phyloP scores from a whole-genome alignment of 1,140 invertebrate species.

The Drusus annulatus region DNA sequence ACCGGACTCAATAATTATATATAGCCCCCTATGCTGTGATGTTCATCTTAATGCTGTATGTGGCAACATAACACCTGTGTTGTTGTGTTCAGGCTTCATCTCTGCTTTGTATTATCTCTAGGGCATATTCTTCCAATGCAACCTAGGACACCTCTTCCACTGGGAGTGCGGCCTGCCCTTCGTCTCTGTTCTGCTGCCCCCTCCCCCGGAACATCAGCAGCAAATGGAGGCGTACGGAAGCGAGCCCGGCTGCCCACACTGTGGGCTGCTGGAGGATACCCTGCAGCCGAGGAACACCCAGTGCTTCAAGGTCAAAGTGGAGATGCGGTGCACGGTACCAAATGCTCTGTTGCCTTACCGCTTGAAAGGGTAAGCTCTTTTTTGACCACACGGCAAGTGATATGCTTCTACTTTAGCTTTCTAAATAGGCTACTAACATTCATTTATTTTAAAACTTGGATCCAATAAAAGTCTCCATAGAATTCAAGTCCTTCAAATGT shows the following conservation, averaged over 20 bases:
- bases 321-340: slow-evolving; percentile 63
- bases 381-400: neutral
- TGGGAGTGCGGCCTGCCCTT: slow-evolving; percentile 77
- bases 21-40: too few relatives aligned
- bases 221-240: slow-evolving; percentile 31
- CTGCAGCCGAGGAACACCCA: slow-evolving; percentile 65
- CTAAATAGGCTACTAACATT: too few relatives aligned
- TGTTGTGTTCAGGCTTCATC: too few relatives aligned
- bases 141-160: slow-evolving; percentile 81
- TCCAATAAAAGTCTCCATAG: too few relatives aligned
- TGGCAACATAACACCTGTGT: too few relatives aligned
- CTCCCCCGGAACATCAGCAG: neutral
- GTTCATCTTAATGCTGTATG: too few relatives aligned
- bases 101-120: slow-evolving; percentile 66
- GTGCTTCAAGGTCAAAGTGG: slow-evolving; percentile 60
- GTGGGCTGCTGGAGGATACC: slow-evolving; percentile 74
- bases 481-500: too few relatives aligned
- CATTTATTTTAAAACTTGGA: too few relatives aligned
- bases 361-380: neutral
- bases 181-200: slow-evolving; percentile 41
- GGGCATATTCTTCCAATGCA: slow-evolving; percentile 83
- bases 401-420: too few relatives aligned
- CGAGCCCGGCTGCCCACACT: slow-evolving; percentile 81
- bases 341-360: slow-evolving; percentile 65
- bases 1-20: too few relatives aligned